Base-by-base conservation (phyloP, 2,888 invertebrate species). In the Eupithecia tripunctaria region DNA sequence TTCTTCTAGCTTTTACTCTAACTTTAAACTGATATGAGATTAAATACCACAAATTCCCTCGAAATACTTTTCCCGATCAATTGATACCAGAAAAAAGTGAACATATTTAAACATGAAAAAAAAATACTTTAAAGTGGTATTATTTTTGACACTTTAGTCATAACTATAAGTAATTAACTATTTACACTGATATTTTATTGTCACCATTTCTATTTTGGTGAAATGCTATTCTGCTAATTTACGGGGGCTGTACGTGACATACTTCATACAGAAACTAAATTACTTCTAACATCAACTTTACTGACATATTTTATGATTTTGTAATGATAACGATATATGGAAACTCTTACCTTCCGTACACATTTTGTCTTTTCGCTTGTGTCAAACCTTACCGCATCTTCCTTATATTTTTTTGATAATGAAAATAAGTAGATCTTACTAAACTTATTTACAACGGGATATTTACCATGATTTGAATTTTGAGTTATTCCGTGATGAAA, bases 111-210 rank as follows among this genome's bases (percentile, higher is more conserved):
- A 63, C 64, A 60, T 73, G 32, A 79, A 79, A 81, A 81, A 84
- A 32, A 82, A 88, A 89, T 85, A 75, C 89, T 91, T 86, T 90
- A 91, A 89, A 92, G 84, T 84, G 77, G 78, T 43, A 79, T 75
- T 72, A 77, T 80, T 79, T 80, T 77, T 82, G 85, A 86, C 84
- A 84, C 84, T 83, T 83, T 83, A 84, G 79, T 77, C 60, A 74
- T 71, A 70, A 73, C 43, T 76, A 56, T 74, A 71, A 70, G 66
- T 76, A 75, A 89, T 89, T 92, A 91, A 86, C 87, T 93, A 92
- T 92, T 82, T 93, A 93, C 92, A 94, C 82, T 91, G 91, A 92
- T 92, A 92, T 91, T 88, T 94, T 94, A 93, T 93, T 93, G 93
- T 94, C 94, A 93, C 93, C 94, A 93, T 91, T 86, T 86, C 84